Conservation (phyloP, 2,113 vertebrate genomes). For the Orycteropus afer region DNA sequence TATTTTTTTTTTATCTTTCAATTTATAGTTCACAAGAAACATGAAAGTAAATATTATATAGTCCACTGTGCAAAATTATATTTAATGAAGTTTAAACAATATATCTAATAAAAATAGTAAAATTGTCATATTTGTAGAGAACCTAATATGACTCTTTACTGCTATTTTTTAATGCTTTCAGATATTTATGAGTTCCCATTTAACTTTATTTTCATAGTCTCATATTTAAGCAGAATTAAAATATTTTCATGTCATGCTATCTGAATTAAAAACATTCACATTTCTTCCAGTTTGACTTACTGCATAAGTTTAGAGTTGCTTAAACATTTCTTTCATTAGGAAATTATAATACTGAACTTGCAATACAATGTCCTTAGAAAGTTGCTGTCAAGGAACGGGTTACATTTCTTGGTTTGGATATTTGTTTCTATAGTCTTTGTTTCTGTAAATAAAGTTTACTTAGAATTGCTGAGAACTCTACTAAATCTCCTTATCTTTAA, state of each 20-base stretch:
- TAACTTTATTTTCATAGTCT: not conserved
- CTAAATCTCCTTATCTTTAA: not conserved
- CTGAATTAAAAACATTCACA: conserved; percentile 29
- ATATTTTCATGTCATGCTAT: not conserved
- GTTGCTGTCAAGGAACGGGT: not conserved
- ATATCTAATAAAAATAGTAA: not conserved
- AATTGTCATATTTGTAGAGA: not conserved
- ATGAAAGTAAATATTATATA: not conserved
- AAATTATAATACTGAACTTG: not conserved
- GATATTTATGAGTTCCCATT: not conserved
- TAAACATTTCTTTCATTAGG: conserved; percentile 33
- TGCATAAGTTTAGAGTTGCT: not conserved
- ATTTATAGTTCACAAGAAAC: conserved; percentile 37
- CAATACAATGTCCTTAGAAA: conserved; percentile 22
- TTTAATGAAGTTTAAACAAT: not conserved
- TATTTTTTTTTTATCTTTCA: not conserved
- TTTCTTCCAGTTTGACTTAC: not conserved
- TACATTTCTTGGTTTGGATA: not conserved
- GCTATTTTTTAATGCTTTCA: not conserved
- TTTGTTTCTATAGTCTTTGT: not conserved
- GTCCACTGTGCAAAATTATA: not conserved
- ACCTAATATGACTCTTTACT: not conserved
- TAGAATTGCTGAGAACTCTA: not conserved
- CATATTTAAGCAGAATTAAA: conserved; percentile 30
- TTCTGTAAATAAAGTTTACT: not conserved